Evolutionary conservation across 2,797 vertebrate genomes (phyloP).

Genomic region (Mastacembelus armatus): DNA sequence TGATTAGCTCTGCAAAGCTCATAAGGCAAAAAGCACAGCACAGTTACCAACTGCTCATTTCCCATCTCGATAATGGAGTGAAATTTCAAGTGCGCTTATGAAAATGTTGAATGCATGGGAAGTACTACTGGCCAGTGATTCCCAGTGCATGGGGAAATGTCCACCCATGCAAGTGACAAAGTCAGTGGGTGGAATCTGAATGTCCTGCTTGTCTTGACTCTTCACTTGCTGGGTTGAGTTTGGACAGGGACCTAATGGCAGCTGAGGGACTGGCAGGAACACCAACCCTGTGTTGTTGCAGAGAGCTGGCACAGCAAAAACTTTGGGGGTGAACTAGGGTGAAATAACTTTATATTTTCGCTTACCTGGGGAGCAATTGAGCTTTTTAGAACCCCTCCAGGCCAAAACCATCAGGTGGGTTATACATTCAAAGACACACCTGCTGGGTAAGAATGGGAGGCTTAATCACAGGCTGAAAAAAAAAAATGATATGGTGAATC

Average conservation of each 20-base stretch:
- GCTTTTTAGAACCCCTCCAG: slow-evolving; percentile 36
- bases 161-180: slow-evolving; percentile 30
- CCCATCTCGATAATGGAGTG: slow-evolving; percentile 16
- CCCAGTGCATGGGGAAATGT: slow-evolving; percentile 21
- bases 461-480: slow-evolving; percentile 45
- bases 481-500: slow-evolving; percentile 42
- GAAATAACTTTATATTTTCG: slow-evolving; percentile 37
- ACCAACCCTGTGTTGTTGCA: slow-evolving; percentile 6
- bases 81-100: slow-evolving; percentile 17
- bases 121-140: slow-evolving; percentile 21
- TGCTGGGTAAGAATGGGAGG: slow-evolving; percentile 52
- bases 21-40: background rate
- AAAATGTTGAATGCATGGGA: slow-evolving; percentile 20
- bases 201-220: slow-evolving; percentile 24
- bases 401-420: slow-evolving; percentile 54
- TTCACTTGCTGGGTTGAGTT: slow-evolving; percentile 12
- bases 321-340: background rate
- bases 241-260: slow-evolving; percentile 37
- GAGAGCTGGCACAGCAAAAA: slow-evolving; percentile 29
- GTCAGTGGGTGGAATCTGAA: slow-evolving; percentile 20
- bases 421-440: slow-evolving; percentile 51
- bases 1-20: background rate
- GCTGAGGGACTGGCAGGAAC: slow-evolving; percentile 27
- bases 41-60: slow-evolving; percentile 15
- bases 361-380: slow-evolving; percentile 37